Percentiles rank a stretch among this genome's conserved stretches.
Evolutionary conservation across 2,113 vertebrate genomes (phyloP).

Genomic region (Zingel zingel): DNA sequence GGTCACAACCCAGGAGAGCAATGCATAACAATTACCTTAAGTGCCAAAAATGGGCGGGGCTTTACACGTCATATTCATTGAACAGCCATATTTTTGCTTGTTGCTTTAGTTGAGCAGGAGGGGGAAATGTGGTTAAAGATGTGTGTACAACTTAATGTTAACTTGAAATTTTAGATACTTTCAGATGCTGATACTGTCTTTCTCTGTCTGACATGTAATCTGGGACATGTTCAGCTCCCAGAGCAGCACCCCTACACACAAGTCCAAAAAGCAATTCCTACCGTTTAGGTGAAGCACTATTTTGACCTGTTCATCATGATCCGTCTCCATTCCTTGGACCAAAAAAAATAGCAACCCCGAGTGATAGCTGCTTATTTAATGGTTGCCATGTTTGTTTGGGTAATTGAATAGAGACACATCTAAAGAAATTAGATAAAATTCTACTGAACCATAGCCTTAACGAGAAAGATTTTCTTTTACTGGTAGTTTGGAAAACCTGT

Average conservation of each 20-base stretch:
- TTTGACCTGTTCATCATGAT: neutral
- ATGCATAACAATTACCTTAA: too few species aligned
- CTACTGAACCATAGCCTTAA: too few species aligned
- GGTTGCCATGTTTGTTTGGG: neutral
- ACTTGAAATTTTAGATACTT: neutral
- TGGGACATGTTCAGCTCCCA: neutral
- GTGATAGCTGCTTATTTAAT: neutral
- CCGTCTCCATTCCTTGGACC: neutral
- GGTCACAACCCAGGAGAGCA: too few species aligned
- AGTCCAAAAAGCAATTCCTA: neutral
- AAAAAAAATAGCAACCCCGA: neutral
- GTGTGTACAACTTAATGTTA: neutral
- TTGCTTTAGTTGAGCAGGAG: neutral
- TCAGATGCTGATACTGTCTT: neutral
- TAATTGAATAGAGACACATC: neutral
- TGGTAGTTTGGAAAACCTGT: too few species aligned
- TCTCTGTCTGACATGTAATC: neutral
- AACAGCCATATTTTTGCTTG: too few species aligned
- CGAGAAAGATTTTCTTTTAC: too few species aligned
- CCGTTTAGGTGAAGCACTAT: neutral
- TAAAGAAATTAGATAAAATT: neutral
- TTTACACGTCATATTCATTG: too few species aligned
- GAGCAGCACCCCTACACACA: neutral
- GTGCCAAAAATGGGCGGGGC: too few species aligned
- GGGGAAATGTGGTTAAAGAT: neutral